Evolutionary conservation across 2,113 vertebrate species (phyloP).

Genomic region (Trematocara stigmaticum): DNA sequence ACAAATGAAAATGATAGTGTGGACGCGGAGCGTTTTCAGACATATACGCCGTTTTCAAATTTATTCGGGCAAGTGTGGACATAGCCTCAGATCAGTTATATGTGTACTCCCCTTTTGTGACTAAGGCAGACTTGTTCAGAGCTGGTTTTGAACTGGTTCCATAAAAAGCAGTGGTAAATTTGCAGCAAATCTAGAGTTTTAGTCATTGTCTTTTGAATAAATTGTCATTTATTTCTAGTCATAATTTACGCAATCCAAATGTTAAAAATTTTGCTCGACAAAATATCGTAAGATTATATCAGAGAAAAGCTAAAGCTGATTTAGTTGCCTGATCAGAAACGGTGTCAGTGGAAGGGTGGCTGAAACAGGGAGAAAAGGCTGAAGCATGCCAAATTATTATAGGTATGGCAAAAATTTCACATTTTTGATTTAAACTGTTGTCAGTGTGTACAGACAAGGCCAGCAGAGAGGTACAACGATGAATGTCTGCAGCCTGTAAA

Average conservation of each 20-base stretch:
- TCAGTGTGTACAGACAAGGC: background rate
- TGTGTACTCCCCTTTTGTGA: background rate
- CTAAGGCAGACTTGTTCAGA: background rate
- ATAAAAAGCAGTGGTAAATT: background rate
- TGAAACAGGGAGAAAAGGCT: too few relatives aligned
- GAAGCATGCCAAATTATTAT: too few relatives aligned
- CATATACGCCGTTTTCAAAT: background rate
- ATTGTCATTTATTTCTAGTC: background rate
- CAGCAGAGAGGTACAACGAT: background rate
- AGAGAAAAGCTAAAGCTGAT: background rate
- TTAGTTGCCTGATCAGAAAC: too few relatives aligned
- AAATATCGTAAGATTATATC: background rate
- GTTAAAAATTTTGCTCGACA: background rate
- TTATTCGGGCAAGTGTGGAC: background rate
- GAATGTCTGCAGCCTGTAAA: background rate
- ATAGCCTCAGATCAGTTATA: background rate
- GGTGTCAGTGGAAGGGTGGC: too few relatives aligned
- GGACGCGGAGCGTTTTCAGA: background rate
- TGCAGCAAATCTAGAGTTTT: background rate
- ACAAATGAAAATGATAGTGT: background rate
- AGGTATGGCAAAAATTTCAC: background rate
- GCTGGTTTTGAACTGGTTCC: background rate
- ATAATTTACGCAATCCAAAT: background rate
- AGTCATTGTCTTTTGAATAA: background rate
- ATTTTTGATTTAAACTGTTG: background rate